Percentiles rank a stretch among this genome's conserved stretches.
Conservation (phyloP, 2,113 vertebrate species). For the Oostethus manadensis region DNA sequence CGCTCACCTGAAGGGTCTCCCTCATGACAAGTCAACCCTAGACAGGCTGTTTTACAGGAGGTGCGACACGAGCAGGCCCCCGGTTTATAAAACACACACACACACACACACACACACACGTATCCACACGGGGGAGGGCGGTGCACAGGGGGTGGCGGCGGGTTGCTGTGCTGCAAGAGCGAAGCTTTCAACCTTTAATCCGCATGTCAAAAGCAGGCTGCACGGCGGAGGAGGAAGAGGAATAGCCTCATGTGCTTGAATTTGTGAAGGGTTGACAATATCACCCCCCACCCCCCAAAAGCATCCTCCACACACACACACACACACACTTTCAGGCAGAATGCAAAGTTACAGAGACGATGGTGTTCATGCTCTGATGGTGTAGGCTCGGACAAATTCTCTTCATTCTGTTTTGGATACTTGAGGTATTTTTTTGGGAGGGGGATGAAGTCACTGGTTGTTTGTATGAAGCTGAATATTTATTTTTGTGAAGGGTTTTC, state of each 20-base stretch:
- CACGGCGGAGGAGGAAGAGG: constrained; percentile 53
- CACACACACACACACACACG: too few relatives aligned
- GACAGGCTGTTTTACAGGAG: constrained; percentile 31
- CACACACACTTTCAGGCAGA: constrained; percentile 45
- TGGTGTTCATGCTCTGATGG: constrained; percentile 47
- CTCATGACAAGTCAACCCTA: constrained; percentile 33
- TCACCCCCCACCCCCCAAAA: not conserved
- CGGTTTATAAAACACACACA: not conserved
- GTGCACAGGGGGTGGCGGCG: constrained; percentile 8
- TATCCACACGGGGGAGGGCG: constrained; percentile 4
- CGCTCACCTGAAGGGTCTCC: constrained; percentile 30
- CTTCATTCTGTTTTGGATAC: constrained; percentile 54
- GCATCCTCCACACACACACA: constrained; percentile 37
- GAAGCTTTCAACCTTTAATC: constrained; percentile 68
- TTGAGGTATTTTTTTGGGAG: constrained; percentile 77
- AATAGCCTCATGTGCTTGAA: constrained; percentile 31
- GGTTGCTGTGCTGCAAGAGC: constrained; percentile 42
- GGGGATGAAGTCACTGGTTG: constrained; percentile 75
- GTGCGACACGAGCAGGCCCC: constrained; percentile 24
- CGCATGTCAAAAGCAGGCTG: constrained; percentile 65
- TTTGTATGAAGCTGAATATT: constrained; percentile 76
- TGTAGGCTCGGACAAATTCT: constrained; percentile 2
- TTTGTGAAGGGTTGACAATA: constrained; percentile 12
- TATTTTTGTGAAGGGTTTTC: constrained; percentile 75
- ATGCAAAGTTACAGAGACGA: constrained; percentile 32